phyloP scores from a whole-genome alignment of 2,797 vertebrate genomes.

The Avahi laniger region DNA sequence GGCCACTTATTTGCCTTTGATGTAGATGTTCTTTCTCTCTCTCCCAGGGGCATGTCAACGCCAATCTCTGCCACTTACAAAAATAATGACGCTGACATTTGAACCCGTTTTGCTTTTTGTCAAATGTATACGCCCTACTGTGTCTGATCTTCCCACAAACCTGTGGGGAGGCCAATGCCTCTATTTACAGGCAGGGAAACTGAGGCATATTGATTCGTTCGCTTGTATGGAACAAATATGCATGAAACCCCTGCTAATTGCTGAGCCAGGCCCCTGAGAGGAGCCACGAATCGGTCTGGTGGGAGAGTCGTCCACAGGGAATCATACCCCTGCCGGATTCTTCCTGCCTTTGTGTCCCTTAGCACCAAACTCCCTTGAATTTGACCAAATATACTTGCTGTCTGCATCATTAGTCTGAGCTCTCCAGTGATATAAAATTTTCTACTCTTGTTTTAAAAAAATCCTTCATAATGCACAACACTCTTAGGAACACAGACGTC shows the following conservation, averaged over 20 bases:
- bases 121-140: rapidly evolving
- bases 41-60: neutral
- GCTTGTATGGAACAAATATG: neutral
- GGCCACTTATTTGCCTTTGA: neutral
- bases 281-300: neutral
- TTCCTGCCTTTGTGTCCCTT: neutral
- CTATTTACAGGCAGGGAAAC: neutral
- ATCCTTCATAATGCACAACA: neutral
- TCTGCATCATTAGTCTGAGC: neutral
- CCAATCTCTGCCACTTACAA: no score
- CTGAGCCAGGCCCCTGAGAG: neutral
- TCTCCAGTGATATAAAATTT: neutral
- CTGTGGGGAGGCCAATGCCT: neutral
- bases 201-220: neutral
- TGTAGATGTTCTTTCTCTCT: neutral
- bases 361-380: neutral
- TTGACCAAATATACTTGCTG: neutral
- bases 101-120: neutral
- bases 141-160: neutral
- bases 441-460: neutral
- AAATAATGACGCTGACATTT: neutral
- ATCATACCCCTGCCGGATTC: neutral
- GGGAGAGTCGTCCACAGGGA: neutral
- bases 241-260: neutral
- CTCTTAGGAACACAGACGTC: neutral